Base-by-base conservation (phyloP, 2,888 invertebrate species). In the Torymus texanus region DNA sequence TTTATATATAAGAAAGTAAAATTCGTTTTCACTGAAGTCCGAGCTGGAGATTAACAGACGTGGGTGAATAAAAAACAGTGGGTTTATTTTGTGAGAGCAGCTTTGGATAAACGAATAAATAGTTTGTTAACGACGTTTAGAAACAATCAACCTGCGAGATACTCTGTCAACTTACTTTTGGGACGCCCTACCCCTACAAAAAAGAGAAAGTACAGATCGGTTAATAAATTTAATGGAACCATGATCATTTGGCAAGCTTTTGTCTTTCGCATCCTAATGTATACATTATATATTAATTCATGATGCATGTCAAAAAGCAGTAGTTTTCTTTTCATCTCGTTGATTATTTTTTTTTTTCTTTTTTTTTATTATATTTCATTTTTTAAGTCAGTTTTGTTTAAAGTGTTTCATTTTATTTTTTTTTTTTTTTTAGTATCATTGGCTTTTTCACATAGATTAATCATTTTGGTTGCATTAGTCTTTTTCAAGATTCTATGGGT, bases 141-240 rank as follows among this genome's bases (percentile, higher is more conserved):
- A 84, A 83, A 85, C 73, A 85, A 84, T 59, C 84, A 87, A 82
- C 85, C 85, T 87, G 41, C 88, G 87, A 86, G 83, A 41, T 41
- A 41, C 41, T 41, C 41, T 82, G 79, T 87, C 87, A 89, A 90
- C 90, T 90, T 90, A 90, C 90, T 90, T 90, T 90, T 90, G 90
- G 89, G 90, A 90, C 87, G 90, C 89, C 88, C 90, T 90, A 90
- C 90, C 90, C 90, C 90, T 90, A 90, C 87, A 90, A 90, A 41
- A 41, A 87, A 87, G 86, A 89, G 87, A 90, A 90, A 89, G 87
- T 85, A 89, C 84, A 89, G 84, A 82, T 86, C 85, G 84, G 88
- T 89, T 89, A 89, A 89, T 89, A 88, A 83, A 82, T 53, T 85
- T 71, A 65, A 41, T 71, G 74, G 75, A 75, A 66, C 13, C 56